phyloP scores from a whole-genome alignment of 2,113 vertebrate species.

The Grallaria varia region DNA sequence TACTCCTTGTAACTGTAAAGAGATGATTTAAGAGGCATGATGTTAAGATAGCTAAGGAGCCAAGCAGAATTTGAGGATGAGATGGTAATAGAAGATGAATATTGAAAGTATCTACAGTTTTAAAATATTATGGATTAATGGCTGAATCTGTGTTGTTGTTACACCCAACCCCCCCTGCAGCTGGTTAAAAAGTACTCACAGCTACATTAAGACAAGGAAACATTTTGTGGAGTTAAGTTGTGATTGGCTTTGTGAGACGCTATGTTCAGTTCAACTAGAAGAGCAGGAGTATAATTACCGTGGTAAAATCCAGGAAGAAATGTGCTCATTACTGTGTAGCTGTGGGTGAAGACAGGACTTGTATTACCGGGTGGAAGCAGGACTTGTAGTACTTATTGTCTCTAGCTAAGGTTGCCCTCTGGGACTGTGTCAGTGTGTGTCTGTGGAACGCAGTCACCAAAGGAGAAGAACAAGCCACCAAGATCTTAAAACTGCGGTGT shows the following conservation, averaged over 20 bases:
- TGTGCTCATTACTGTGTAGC: background rate
- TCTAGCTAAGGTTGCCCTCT: background rate
- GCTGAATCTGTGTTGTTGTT: background rate
- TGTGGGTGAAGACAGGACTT: background rate
- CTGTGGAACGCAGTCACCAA: too few relatives aligned
- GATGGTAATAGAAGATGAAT: background rate
- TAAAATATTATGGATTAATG: background rate
- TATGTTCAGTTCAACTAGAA: conserved; percentile 6
- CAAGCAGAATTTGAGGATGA: background rate
- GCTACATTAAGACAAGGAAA: background rate
- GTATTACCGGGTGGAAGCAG: background rate
- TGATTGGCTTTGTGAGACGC: conserved; percentile 1
- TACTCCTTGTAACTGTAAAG: background rate
- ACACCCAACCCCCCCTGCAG: background rate
- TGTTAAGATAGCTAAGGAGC: background rate
- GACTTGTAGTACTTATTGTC: background rate
- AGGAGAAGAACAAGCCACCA: too few relatives aligned
- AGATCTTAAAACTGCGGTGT: too few relatives aligned
- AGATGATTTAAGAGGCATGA: background rate
- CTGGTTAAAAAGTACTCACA: background rate
- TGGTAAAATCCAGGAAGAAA: conserved; percentile 18
- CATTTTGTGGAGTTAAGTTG: background rate
- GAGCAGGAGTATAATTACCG: background rate
- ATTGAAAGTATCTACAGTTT: background rate
- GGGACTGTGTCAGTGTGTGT: too few relatives aligned